Evolutionary conservation across 1,140 invertebrate species (phyloP).

Genomic region (Euschistus heros): DNA sequence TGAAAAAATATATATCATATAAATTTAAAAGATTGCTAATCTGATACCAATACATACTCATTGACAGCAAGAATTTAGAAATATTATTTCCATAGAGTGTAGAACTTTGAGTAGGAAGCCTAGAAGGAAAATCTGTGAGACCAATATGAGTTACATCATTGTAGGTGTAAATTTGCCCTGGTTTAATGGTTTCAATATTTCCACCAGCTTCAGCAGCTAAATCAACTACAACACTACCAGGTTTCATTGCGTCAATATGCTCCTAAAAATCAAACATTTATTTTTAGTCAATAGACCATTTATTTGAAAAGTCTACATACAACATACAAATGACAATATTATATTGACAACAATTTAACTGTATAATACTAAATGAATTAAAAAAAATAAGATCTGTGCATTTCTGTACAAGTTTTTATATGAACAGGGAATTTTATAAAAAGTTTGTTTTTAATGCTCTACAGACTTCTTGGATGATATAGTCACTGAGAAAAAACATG

Average conservation of each 20-base stretch:
- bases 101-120: constrained; percentile 75
- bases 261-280: constrained; percentile 41
- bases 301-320: neutral
- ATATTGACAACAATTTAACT: neutral
- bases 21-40: too few relatives aligned
- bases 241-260: constrained; percentile 75
- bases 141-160: constrained; percentile 78
- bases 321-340: neutral
- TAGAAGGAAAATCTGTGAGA: constrained; percentile 71
- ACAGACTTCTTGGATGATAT: too few relatives aligned
- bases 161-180: constrained; percentile 62
- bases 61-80: constrained; percentile 72
- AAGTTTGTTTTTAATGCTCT: too few relatives aligned
- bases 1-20: too few relatives aligned
- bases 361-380: neutral
- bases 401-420: too few relatives aligned
- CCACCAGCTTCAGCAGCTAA: constrained; percentile 81
- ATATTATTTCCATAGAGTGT: constrained; percentile 86
- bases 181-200: constrained; percentile 73
- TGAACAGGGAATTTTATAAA: too few relatives aligned
- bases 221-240: constrained; percentile 81
- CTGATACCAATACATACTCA: constrained; percentile 40
- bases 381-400: neutral
- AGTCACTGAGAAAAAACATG: too few relatives aligned
- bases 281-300: neutral